These are phyloP conservation scores for Sylvilagus bachmani DNA, from an alignment of 2,113 vertebrate genomes.

Conservation along the genomic window DNA sequence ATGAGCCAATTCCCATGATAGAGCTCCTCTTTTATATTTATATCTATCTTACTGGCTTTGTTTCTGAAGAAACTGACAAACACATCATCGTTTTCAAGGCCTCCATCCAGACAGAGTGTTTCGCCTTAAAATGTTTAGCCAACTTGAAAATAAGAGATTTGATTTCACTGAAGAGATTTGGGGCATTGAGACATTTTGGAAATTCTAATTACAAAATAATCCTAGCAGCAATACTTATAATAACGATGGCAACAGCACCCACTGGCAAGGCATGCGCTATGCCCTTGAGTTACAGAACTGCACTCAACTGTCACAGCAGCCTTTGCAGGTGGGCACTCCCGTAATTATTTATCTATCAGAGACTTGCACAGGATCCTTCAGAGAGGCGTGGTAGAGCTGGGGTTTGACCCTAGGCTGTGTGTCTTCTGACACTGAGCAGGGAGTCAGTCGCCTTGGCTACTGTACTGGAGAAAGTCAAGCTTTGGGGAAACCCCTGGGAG, in stretches of 20 bases:
- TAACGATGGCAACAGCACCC: neutral
- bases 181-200: slow-evolving; percentile 24
- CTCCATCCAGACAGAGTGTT: neutral
- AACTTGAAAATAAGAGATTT: slow-evolving; percentile 43
- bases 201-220: slow-evolving; percentile 53
- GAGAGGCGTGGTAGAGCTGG: neutral
- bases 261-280: neutral
- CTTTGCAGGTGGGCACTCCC: neutral
- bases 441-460: neutral
- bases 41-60: neutral
- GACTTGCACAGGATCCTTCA: neutral
- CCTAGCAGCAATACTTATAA: neutral
- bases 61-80: neutral
- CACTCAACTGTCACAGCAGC: slow-evolving; percentile 1
- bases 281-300: neutral
- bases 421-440: neutral
- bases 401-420: neutral
- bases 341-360: slow-evolving; percentile 5
- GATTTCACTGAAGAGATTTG: slow-evolving; percentile 32
- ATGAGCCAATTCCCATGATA: neutral
- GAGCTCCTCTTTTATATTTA: neutral
- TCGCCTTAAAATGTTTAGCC: slow-evolving; percentile 9
- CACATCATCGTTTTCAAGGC: slow-evolving; percentile 20
- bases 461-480: neutral
- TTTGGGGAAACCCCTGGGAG: neutral